Evolutionary conservation across 2,113 vertebrate species (phyloP), one percentile per base, ranked within the genome.

Genomic region (Noturus placidus): DNA sequence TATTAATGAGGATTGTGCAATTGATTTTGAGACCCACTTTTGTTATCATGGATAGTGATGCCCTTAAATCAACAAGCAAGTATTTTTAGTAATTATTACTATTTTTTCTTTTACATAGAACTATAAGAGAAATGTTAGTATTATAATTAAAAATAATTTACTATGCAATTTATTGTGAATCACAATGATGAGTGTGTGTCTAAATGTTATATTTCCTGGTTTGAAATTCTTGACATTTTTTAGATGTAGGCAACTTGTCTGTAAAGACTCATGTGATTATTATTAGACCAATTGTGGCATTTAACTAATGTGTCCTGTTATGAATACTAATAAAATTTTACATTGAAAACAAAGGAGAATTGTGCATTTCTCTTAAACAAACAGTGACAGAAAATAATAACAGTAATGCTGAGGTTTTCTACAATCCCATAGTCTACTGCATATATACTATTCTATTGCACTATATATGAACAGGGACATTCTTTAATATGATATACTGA

Each of bases 261-360:
- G 59, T 46, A 33, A 7, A 85, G 25, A 85, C 72, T 77, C 52
- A 63, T 27, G 5, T 87, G 30, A 83, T 50, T 46, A 80, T 86
- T 87, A 72, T 70, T 76, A 82, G 82, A 91, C 92, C 92, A 78
- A 83, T 83, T 82, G 92, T 95, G 93, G 92, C 94, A 61, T 93
- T 93, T 89, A 74, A 83, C 57, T 15, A 42, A 59, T 69, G 78
- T 88, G 70, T 88, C 86, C 78, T 91, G 61, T 91, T 82, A 93
- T 92, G 90, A 82, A 91, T 92, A 90, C 88, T 85, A 91, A 95
- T 94, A 95, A 95, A 95, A 76, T 91, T 95, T 94, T 95, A 95
- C 93, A 93, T 76, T 94, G 91, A 94, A 94, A 94, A 95, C 92
- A 94, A 19, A 15, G 33, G 76, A 85, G 81, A 13, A 22, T 9